Conservation (phyloP, 2,888 invertebrate genomes). For the Pterostichus niger region DNA sequence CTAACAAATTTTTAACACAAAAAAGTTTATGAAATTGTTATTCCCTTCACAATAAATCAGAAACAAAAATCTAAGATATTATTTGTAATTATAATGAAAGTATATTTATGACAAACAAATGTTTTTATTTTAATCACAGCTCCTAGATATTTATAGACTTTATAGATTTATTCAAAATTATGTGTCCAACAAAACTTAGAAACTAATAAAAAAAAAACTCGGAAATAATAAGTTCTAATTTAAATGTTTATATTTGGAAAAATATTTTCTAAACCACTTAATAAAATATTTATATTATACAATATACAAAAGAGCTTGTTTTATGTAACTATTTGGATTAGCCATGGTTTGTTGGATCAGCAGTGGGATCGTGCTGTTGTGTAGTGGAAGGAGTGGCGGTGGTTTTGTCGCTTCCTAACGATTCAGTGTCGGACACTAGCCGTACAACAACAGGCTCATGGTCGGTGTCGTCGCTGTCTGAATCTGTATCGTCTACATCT, state of each 20-base stretch:
- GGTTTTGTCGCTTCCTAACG: constrained; percentile 47
- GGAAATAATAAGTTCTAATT: neutral
- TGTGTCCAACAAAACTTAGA: neutral
- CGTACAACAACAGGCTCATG: constrained; percentile 52
- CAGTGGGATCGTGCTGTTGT: constrained; percentile 1
- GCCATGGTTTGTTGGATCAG: constrained; percentile 9
- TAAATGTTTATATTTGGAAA: constrained; percentile 20
- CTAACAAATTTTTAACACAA: neutral
- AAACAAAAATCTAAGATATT: too few relatives aligned
- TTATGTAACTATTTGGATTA: neutral
- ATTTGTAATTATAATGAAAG: too few relatives aligned
- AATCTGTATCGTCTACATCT: constrained; percentile 60
- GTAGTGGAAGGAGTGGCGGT: constrained; percentile 5
- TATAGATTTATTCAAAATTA: too few relatives aligned
- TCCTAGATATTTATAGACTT: too few relatives aligned
- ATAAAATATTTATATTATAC: constrained; percentile 46
- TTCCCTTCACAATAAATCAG: too few relatives aligned
- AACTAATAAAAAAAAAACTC: neutral
- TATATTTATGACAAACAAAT: too few relatives aligned
- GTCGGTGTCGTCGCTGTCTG: constrained; percentile 58
- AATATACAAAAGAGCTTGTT: constrained; percentile 10
- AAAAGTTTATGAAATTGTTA: too few relatives aligned
- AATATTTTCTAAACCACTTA: constrained; percentile 22
- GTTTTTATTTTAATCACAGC: too few relatives aligned
- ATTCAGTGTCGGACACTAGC: constrained; percentile 53